These are phyloP conservation scores for Podotricha telesiphe DNA, from an alignment of 2,888 invertebrate genomes.

Conservation along the genomic window DNA sequence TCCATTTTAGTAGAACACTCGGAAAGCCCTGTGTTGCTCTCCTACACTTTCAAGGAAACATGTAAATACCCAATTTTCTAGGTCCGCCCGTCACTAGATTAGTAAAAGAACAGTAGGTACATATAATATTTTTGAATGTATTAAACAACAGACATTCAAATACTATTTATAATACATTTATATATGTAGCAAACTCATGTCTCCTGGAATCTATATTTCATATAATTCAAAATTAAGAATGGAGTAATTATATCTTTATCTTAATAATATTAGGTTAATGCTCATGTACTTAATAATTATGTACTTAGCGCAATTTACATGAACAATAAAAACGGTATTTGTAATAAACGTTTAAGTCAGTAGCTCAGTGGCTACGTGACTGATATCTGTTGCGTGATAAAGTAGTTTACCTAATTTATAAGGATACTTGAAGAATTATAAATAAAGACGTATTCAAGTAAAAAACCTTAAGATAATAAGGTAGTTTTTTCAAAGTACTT, in stretches of 20 bases:
- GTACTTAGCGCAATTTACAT: constrained; percentile 45
- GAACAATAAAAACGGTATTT: constrained; percentile 46
- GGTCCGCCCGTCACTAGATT: too few species aligned
- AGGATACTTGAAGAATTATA: constrained; percentile 25
- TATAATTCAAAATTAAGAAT: constrained; percentile 6
- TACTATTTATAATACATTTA: not conserved
- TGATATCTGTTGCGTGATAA: constrained; percentile 50
- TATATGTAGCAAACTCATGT: too few species aligned
- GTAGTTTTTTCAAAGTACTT: not conserved
- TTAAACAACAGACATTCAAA: too few species aligned
- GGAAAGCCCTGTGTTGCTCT: too few species aligned
- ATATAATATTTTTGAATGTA: too few species aligned
- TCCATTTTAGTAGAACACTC: too few species aligned
- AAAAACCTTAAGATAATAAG: too few species aligned
- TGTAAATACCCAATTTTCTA: too few species aligned
- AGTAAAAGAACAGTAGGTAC: too few species aligned
- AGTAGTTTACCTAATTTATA: constrained; percentile 46
- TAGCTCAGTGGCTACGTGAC: constrained; percentile 50
- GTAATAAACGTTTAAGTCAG: constrained; percentile 44
- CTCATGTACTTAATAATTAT: constrained; percentile 46
- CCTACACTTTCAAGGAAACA: too few species aligned
- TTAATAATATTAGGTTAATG: constrained; percentile 42
- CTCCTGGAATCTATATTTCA: not conserved
- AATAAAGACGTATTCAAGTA: constrained; percentile 12
- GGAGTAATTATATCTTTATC: constrained; percentile 23